Base-by-base conservation (phyloP, 2,797 vertebrate genomes). In the Tympanoctomys barrerae region DNA sequence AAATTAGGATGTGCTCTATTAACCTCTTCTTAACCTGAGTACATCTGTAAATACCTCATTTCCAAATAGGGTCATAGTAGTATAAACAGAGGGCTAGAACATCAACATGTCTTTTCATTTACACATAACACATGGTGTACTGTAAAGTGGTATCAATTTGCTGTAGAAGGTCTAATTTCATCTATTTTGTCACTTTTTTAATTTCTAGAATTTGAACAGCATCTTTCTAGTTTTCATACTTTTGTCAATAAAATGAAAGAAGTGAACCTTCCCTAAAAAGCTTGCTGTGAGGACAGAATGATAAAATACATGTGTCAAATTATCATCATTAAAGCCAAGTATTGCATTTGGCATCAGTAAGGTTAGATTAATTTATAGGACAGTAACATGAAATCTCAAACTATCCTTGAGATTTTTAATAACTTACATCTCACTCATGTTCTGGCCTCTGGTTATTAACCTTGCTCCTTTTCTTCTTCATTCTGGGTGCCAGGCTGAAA, bases 201-300 rank as follows among this genome's bases (percentile, higher is more conserved):
- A 82, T 26, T 79, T 85, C 57, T 13, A 68, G 57, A 78, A 89
- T 62, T 85, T 68, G 59, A 68, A 61, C 16, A 42, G 19, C 26
- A 61, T 70, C 77, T 87, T 87, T 70, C 16, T 39, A 83, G 13
- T 79, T 70, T 93, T 54, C 21, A 36, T 84, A 46, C 86, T 62
- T 91, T 82, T 26, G 4, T 33, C 57, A 49, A 5, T 52, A 83
- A 24, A 39, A 54, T 31, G 36, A 28, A 80, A 75, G 94, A 87
- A 64, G 39, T 75, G 57, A 84, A 83, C 64, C 5, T 64, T 52
- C 39, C 3, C 26, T 64, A 39, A 0, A 4, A 39, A 14, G 6
- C 31, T 88, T 70, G 5, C 16, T 77, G 33, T 39, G 70, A 70
- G 66, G 66, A 79, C 18, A 83, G 75, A 62, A 61, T 39, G 57